Evolutionary conservation across 1,140 invertebrate species (phyloP).

Genomic region (Aphidius gifuensis): DNA sequence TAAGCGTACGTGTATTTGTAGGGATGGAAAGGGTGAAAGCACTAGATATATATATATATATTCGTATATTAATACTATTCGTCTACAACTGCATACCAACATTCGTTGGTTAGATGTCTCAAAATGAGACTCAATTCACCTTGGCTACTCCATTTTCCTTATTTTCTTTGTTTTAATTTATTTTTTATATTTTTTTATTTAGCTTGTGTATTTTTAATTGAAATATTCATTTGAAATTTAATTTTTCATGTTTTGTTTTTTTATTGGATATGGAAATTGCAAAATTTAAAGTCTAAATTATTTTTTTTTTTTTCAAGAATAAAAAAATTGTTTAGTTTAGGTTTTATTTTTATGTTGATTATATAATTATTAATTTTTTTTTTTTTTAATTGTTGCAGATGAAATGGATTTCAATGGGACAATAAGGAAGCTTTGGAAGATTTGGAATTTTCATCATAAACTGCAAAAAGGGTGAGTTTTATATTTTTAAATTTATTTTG

Average conservation of each 20-base stretch:
- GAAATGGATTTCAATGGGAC: too few species aligned
- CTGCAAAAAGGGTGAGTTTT: too few species aligned
- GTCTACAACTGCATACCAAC: slow-evolving; percentile 22
- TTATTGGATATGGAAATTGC: background rate
- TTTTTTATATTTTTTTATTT: background rate
- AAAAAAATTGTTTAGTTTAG: too few species aligned
- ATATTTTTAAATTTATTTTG: too few species aligned
- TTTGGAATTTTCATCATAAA: too few species aligned
- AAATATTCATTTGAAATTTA: background rate
- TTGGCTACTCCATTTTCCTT: background rate
- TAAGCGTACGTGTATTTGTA: slow-evolving; percentile 48
- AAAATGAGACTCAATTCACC: slow-evolving; percentile 23
- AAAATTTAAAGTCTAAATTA: too few species aligned
- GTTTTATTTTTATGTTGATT: too few species aligned
- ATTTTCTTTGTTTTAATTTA: background rate
- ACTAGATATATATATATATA: background rate
- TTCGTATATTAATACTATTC: background rate
- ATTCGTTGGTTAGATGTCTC: slow-evolving; percentile 25
- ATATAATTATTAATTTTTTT: too few species aligned
- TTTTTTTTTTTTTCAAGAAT: too few species aligned
- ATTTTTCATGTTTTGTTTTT: background rate
- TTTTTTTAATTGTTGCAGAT: too few species aligned
- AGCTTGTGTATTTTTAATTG: background rate
- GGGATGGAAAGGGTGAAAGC: slow-evolving; percentile 25
- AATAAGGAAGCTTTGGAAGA: too few species aligned